Percentiles rank a stretch among this genome's conserved stretches.
Evolutionary conservation across 1,140 invertebrate species (phyloP).

Genomic region (Drosophila ananassae): DNA sequence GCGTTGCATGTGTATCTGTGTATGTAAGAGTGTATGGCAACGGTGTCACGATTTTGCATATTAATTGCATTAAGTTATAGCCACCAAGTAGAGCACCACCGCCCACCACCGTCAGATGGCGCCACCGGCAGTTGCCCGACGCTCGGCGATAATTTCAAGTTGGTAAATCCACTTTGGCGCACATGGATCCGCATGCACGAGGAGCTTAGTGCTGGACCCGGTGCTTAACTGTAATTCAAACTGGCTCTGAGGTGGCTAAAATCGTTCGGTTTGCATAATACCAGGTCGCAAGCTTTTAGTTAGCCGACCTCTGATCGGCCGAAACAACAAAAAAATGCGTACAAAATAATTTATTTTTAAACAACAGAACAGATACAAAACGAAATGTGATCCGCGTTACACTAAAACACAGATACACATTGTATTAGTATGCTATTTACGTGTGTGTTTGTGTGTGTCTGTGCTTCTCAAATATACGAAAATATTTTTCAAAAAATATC

Average conservation of each 20-base stretch:
- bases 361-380: conserved; percentile 26
- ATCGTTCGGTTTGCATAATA: conserved; percentile 27
- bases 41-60: conserved; percentile 83
- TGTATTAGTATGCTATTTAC: background rate
- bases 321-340: background rate
- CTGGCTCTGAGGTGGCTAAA: conserved; percentile 39
- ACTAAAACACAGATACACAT: conserved; percentile 20
- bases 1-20: background rate
- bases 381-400: conserved; percentile 48
- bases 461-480: conserved; percentile 27
- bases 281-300: background rate
- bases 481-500: conserved; percentile 52
- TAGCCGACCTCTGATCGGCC: background rate
- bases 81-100: conserved; percentile 34
- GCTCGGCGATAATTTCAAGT: conserved; percentile 78
- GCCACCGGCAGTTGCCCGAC: conserved; percentile 26
- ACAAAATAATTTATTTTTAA: conserved; percentile 45
- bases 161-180: conserved; percentile 79
- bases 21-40: conserved; percentile 12
- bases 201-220: conserved; percentile 58
- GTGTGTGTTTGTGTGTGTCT: conserved; percentile 10
- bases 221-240: conserved; percentile 68
- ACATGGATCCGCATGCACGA: conserved; percentile 73
- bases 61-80: conserved; percentile 84
- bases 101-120: conserved; percentile 48